Conservation (phyloP, 2,113 vertebrate genomes). For the Stegastes partitus region DNA sequence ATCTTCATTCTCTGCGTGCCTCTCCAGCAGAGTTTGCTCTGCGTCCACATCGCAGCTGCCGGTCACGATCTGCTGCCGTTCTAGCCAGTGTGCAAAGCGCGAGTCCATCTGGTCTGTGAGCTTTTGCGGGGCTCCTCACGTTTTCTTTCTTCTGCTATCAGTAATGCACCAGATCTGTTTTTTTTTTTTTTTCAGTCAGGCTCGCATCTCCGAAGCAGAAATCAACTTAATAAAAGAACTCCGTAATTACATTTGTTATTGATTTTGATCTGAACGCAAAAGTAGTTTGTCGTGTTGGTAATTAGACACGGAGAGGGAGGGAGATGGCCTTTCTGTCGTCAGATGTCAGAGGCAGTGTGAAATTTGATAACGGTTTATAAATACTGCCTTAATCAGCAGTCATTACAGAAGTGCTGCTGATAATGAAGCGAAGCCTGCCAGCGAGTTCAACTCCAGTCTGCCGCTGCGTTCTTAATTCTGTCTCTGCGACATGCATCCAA, state of each 20-base stretch:
- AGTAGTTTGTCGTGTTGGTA: background rate
- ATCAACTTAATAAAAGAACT: background rate
- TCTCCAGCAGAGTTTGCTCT: background rate
- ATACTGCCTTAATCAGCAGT: background rate
- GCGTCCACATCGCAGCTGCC: background rate
- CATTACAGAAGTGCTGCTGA: background rate
- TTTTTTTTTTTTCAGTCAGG: background rate
- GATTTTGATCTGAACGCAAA: background rate
- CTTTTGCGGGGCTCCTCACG: background rate
- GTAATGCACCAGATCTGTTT: background rate
- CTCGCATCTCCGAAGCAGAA: background rate
- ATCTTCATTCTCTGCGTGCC: too few species aligned
- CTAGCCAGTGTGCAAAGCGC: background rate
- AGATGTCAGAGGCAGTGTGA: background rate
- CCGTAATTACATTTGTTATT: background rate
- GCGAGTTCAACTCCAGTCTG: background rate
- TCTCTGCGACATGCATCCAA: background rate
- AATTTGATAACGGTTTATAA: background rate
- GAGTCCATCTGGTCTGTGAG: background rate
- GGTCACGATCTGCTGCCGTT: background rate
- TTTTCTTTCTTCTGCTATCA: background rate
- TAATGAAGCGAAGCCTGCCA: background rate
- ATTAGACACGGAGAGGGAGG: background rate
- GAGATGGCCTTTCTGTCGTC: background rate
- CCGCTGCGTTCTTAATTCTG: background rate